Evolutionary conservation across 2,888 invertebrate species (phyloP), one percentile per base, ranked within the genome.

Genomic region (Eristalinus sepulchralis): DNA sequence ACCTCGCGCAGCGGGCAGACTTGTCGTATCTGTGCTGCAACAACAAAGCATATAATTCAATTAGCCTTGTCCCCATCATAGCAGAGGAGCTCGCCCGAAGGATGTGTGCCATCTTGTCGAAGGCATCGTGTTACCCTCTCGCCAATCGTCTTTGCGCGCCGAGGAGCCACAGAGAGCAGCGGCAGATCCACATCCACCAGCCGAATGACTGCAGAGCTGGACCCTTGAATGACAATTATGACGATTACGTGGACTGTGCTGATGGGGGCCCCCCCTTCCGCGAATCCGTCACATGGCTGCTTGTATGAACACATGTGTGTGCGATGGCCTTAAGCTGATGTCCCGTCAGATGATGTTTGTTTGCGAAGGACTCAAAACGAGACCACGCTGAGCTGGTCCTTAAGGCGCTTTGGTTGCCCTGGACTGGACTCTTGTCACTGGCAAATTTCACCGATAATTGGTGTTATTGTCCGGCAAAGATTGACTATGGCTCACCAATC

Each of bases 351-450:
- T 81, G 77, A 72, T 68, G 85, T 77, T 73, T 33, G 64, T 72
- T 70, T 64, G 72, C 47, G 68, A 72, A 27, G 72, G 47, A 22
- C 60, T 85, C 66, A 70, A 73, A 88, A 88, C 89, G 89, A 90
- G 90, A 90, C 89, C 90, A 90, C 60, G 57, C 73, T 68, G 59
- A 84, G 78, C 39, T 72, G 67, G 10, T 80, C 47, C 47, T 85
- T 86, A 89, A 88, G 87, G 89, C 89, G 84, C 89, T 90, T 90
- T 89, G 81, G 84, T 82, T 79, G 82, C 81, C 73, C 59, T 60
- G 66, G 67, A 73, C 59, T 60, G 66, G 67, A 73, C 3, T 11
- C 20, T 11, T 47, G 55, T 55, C 13, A 33, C 24, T 36, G 64
- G 85, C 33, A 71, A 70, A 79, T 86, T 81, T 83, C 27, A 27